Evolutionary conservation across 2,113 vertebrate genomes (phyloP).

Genomic region (Serilophus lunatus): DNA sequence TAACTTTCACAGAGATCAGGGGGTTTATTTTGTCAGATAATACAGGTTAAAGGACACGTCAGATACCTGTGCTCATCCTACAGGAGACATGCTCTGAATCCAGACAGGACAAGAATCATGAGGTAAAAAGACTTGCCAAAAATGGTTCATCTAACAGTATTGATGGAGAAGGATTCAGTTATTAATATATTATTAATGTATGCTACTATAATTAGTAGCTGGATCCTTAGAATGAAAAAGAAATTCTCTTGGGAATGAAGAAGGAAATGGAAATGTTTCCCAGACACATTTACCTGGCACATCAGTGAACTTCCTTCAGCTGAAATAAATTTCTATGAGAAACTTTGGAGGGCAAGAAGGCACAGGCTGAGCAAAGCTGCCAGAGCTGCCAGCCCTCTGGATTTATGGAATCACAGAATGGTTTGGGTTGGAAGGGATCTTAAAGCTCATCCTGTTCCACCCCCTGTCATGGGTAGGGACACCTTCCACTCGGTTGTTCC

Average conservation of each 20-base stretch:
- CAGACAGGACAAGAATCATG: not conserved
- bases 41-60: not conserved
- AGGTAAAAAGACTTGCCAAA: constrained; percentile 1
- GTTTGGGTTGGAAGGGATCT: not conserved
- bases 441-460: not conserved
- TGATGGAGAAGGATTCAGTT: not conserved
- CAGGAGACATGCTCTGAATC: not conserved
- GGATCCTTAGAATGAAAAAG: not conserved
- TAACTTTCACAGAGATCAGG: not conserved
- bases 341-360: not conserved
- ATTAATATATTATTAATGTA: constrained; percentile 20
- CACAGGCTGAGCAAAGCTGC: not conserved
- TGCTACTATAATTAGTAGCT: constrained; percentile 9
- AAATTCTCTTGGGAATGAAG: not conserved
- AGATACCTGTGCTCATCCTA: not conserved
- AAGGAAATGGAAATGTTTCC: not conserved
- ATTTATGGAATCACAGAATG: not conserved
- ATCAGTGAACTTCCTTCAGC: not conserved
- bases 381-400: too few species aligned
- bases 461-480: not conserved
- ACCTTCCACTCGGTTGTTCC: not conserved
- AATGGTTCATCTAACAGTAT: not conserved
- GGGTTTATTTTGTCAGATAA: not conserved
- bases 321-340: not conserved
- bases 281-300: not conserved